A percentile compares a stretch with the other conserved stretches of the same genome.
These are phyloP conservation scores for Actinernus sp. DNA, from an alignment of 92 coral and sea anemone genomes.

Conservation along the genomic window DNA sequence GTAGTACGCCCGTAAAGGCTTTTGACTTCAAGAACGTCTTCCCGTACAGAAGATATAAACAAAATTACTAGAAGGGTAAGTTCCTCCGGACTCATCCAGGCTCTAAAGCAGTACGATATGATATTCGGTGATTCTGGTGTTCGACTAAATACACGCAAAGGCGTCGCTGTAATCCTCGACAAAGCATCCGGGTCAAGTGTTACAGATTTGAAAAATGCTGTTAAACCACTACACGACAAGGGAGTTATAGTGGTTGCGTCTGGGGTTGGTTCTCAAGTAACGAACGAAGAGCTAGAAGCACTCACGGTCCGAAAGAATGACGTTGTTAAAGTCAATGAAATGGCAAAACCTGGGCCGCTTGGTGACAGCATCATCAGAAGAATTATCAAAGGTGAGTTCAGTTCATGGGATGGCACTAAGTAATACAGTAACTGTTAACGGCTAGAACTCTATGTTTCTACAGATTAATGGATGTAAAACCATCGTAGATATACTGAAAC, in stretches of 20 bases:
- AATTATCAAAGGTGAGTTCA: slow-evolving; percentile 4
- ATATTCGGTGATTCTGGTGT: background rate
- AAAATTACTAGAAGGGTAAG: background rate
- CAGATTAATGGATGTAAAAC: too few relatives aligned
- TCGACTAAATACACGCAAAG: slow-evolving; percentile 5
- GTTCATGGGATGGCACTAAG: too few relatives aligned
- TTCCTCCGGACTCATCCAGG: slow-evolving; percentile 12
- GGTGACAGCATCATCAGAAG: slow-evolving; percentile 11
- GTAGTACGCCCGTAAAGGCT: background rate
- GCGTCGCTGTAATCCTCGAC: slow-evolving; percentile 27
- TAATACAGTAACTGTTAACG: too few relatives aligned
- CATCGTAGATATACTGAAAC: too few relatives aligned
- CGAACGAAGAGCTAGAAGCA: slow-evolving; percentile 19
- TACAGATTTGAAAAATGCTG: slow-evolving; percentile 18
- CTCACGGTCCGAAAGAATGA: slow-evolving; percentile 9
- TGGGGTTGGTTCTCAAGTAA: slow-evolving; percentile 14
- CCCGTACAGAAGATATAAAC: slow-evolving; percentile 15
- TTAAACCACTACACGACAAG: slow-evolving; percentile 16
- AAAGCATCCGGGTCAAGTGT: slow-evolving; percentile 14
- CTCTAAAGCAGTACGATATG: background rate
- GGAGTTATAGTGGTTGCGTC: slow-evolving; percentile 22
- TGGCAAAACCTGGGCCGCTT: background rate
- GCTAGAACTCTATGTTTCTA: too few relatives aligned
- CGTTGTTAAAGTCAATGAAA: slow-evolving; percentile 2
- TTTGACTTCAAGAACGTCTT: slow-evolving; percentile 23